Percentiles rank a stretch among this genome's conserved stretches.
Conservation (phyloP, 2,797 vertebrate genomes). For the Takifugu rubripes region DNA sequence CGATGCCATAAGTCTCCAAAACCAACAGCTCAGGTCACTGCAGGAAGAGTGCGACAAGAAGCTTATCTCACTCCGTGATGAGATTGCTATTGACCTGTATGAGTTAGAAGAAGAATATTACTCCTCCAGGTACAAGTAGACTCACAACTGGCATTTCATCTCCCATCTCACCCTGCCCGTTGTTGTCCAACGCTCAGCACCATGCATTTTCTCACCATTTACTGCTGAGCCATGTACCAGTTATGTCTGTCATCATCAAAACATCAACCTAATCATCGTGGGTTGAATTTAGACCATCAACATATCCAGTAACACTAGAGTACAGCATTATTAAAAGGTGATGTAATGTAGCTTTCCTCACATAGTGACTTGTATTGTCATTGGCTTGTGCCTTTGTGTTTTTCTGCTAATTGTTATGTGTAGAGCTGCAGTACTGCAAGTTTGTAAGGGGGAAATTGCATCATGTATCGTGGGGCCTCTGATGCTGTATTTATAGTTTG, state of each 20-base stretch:
- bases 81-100: slow-evolving; percentile 96
- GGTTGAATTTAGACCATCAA: slow-evolving; percentile 16
- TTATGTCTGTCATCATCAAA: slow-evolving; percentile 22
- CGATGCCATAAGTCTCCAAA: slow-evolving; percentile 92
- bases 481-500: not conserved
- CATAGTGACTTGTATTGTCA: slow-evolving; percentile 19
- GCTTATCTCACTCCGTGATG: slow-evolving; percentile 88
- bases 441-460: too few species aligned
- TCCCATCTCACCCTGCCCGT: slow-evolving; percentile 32
- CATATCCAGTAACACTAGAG: slow-evolving; percentile 17
- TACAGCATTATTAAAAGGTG: slow-evolving; percentile 14
- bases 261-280: slow-evolving; percentile 4
- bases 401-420: too few species aligned
- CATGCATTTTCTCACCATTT: slow-evolving; percentile 40
- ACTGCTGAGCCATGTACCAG: slow-evolving; percentile 33
- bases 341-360: slow-evolving; percentile 23
- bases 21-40: slow-evolving; percentile 88
- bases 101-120: slow-evolving; percentile 99
- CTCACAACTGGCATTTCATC: slow-evolving; percentile 49
- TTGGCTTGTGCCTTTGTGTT: too few species aligned
- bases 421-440: too few species aligned
- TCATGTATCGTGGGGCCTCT: too few species aligned
- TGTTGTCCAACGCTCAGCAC: slow-evolving; percentile 42
- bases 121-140: slow-evolving; percentile 99
- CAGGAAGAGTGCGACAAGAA: slow-evolving; percentile 98